Percentiles rank a stretch among this genome's conserved stretches.
Evolutionary conservation across 2,113 vertebrate species (phyloP).

Genomic region (Cromileptes altivelis): DNA sequence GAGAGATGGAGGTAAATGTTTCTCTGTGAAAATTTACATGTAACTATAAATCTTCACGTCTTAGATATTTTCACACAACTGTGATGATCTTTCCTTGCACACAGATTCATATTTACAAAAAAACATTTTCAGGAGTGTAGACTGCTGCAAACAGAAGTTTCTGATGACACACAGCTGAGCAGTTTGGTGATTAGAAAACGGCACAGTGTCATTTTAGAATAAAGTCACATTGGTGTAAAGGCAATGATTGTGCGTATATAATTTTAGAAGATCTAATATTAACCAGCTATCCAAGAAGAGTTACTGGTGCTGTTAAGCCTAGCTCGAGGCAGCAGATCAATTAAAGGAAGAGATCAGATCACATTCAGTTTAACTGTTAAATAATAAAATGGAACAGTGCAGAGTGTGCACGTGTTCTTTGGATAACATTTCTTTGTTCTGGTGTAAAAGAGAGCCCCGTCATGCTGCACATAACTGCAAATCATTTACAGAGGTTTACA

Average conservation of each 20-base stretch:
- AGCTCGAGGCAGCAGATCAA: neutral
- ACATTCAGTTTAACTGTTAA: neutral
- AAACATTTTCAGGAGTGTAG: neutral
- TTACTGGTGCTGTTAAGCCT: neutral
- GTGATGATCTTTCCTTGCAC: neutral
- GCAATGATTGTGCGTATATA: neutral
- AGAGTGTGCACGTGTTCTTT: neutral
- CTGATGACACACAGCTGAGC: neutral
- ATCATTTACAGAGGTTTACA: conserved; percentile 24
- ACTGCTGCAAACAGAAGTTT: neutral
- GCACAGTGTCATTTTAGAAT: neutral
- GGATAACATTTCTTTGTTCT: conserved; percentile 22
- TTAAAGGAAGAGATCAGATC: conserved; percentile 7
- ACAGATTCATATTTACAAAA: neutral
- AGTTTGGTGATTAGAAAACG: neutral
- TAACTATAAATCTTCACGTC: conserved; percentile 32
- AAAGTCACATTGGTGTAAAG: conserved; percentile 3
- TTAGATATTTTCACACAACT: neutral
- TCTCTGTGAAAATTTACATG: neutral
- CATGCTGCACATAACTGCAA: conserved; percentile 9
- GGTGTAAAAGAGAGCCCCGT: conserved; percentile 13
- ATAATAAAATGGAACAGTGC: conserved; percentile 1
- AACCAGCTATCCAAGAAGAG: neutral
- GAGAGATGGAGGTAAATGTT: neutral
- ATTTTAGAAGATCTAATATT: neutral